Conservation (phyloP, 2,797 vertebrate genomes). For the Sebastolobus altivelis region DNA sequence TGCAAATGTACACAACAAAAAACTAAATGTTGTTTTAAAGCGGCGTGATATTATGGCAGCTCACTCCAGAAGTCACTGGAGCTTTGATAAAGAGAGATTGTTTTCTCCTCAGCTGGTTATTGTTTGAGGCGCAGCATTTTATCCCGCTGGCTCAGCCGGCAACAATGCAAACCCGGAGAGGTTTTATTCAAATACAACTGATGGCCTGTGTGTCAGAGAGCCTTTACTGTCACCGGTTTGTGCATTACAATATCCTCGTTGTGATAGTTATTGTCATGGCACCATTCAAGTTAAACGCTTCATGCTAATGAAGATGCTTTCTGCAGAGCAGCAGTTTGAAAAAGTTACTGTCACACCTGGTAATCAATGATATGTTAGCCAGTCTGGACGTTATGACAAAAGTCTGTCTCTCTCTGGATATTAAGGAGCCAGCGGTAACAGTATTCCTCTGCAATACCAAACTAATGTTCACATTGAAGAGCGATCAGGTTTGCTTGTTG, state of each 20-base stretch:
- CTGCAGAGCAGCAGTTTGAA: conserved; percentile 17
- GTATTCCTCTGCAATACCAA: conserved; percentile 3
- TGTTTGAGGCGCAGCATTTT: conserved; percentile 46
- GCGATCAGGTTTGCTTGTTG: neutral
- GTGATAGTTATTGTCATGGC: conserved; percentile 53
- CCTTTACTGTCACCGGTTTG: conserved; percentile 54
- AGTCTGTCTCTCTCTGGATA: conserved; percentile 5
- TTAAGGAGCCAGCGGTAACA: neutral
- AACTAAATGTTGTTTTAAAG: conserved; percentile 39
- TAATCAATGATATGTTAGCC: conserved; percentile 41
- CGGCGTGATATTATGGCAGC: conserved; percentile 2
- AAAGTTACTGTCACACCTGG: conserved; percentile 38
- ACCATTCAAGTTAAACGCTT: conserved; percentile 55
- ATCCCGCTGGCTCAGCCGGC: conserved; percentile 55
- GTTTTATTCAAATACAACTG: conserved; percentile 67
- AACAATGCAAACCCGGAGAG: conserved; percentile 48
- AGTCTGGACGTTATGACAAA: conserved; percentile 3
- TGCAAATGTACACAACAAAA: conserved; percentile 24
- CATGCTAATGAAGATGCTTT: conserved; percentile 54
- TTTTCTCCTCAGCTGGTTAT: conserved; percentile 49
- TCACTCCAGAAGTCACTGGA: conserved; percentile 20
- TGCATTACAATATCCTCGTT: conserved; percentile 46
- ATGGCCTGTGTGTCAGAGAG: conserved; percentile 44
- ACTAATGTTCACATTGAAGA: conserved; percentile 11
- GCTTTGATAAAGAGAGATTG: conserved; percentile 42